Base-by-base conservation (phyloP, 2,888 invertebrate genomes). In the Liposcelis brunnea region DNA sequence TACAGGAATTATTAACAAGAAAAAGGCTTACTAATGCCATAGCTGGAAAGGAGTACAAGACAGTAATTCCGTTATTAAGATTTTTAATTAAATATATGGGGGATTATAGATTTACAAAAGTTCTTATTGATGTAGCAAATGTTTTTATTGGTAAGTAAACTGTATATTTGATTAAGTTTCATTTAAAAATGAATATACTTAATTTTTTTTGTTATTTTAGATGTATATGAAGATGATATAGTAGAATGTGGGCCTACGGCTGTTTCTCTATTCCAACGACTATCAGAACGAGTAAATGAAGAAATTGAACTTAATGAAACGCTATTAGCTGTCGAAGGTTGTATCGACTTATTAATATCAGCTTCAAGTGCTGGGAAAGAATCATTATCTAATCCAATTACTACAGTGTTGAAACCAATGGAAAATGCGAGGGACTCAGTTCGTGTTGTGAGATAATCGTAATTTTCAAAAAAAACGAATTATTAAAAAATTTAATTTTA, bases 1-100 rank as follows among this genome's bases (percentile, higher is more conserved):
- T 94, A 56, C 83, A 85, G 59, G 94, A 94, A 63, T 66, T 95
- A 49, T 77, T 83, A n/a, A 60, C 84, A 55, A 72, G 93, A 46
- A 77, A 80, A 59, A 84, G 80, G 1, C 64, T 97, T 15, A 68
- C 71, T 55, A 70, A 75, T 49, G 89, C 91, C 0, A 64, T 94
- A 37, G 71, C 74, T 37, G 81, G 80, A 2, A 69, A 86, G 47
- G 70, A 76, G 47, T 75, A 77, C 43, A 72, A 73, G 51, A 71
- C 75, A 1, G 62, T 90, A 21, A 64, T 68, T 5, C 63, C 65
- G 47, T 66, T 94, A 46, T 61, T 93, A 7, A 72, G 73, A 49
- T 97, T 90, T 61, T 66, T 91, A n/a, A 71, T 72, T 52, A 74
- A 69, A 48, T 68, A 79, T 57, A 69, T 91, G 43, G 75, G 81